Percentiles rank a stretch among this genome's conserved stretches.
Conservation (phyloP, 2,797 vertebrate species). For the Toxotes lorentzi region DNA sequence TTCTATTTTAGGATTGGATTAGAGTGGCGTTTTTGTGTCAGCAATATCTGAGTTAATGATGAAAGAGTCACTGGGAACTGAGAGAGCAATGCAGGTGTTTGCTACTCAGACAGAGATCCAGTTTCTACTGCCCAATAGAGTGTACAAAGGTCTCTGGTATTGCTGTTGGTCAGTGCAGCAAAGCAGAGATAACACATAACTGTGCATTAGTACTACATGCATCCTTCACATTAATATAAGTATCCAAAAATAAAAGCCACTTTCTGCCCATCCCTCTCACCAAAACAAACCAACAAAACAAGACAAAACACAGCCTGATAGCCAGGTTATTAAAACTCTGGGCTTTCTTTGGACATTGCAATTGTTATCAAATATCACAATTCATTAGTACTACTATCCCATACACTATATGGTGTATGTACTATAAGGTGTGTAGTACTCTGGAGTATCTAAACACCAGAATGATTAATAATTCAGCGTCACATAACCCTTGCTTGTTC, state of each 20-base stretch:
- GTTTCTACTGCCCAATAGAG: not conserved
- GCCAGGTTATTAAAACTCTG: not conserved
- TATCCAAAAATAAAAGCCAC: not conserved
- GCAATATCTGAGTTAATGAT: not conserved
- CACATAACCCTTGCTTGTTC: not conserved
- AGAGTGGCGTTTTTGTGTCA: not conserved
- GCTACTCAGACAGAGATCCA: not conserved
- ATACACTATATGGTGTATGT: not conserved
- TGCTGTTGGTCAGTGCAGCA: not conserved
- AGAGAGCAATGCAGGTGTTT: not conserved
- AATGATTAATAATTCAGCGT: not conserved
- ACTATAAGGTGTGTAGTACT: not conserved
- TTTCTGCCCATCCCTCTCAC: not conserved
- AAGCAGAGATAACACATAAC: not conserved
- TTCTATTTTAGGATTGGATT: not conserved
- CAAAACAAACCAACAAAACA: not conserved
- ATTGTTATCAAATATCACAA: slow-evolving; percentile 1
- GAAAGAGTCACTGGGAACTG: not conserved
- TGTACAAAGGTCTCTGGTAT: not conserved
- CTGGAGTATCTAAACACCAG: not conserved
- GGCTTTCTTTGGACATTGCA: not conserved
- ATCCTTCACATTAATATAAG: slow-evolving; percentile 1
- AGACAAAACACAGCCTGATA: not conserved
- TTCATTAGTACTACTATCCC: not conserved
- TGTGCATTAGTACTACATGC: not conserved